phyloP scores from a whole-genome alignment of 2,888 invertebrate genomes.

The Erebia palarica region DNA sequence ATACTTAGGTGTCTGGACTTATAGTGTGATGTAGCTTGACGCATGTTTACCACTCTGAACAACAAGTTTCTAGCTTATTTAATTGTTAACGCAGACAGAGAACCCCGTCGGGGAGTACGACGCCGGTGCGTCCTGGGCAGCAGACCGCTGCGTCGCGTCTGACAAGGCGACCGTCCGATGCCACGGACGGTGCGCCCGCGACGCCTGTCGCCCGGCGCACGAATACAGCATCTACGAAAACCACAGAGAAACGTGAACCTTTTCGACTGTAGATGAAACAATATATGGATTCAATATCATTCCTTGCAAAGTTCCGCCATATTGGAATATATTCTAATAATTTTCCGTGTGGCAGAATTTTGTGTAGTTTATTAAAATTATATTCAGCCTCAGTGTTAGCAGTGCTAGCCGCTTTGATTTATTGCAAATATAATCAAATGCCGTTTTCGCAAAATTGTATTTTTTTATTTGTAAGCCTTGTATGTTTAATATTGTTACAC shows the following conservation, averaged over 20 bases:
- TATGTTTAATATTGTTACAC: constrained; percentile 31
- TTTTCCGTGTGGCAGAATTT: constrained; percentile 36
- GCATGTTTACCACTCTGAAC: constrained; percentile 30
- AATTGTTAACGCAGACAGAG: constrained; percentile 81
- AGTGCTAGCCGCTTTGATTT: constrained; percentile 57
- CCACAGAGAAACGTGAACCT: constrained; percentile 85
- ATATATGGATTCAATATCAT: constrained; percentile 31
- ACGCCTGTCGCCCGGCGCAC: constrained; percentile 69
- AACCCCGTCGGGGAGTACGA: constrained; percentile 89
- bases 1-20: constrained; percentile 32
- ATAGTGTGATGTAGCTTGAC: constrained; percentile 40
- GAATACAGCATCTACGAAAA: constrained; percentile 69
- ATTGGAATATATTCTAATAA: constrained; percentile 24
- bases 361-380: constrained; percentile 32
- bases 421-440: constrained; percentile 42
- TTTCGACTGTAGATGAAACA: constrained; percentile 85
- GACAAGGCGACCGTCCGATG: constrained; percentile 86
- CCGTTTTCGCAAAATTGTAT: constrained; percentile 35
- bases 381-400: constrained; percentile 39
- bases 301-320: constrained; percentile 39
- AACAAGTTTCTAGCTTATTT: neutral
- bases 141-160: constrained; percentile 84
- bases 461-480: constrained; percentile 41
- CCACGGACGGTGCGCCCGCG: constrained; percentile 84
- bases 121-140: constrained; percentile 85